Percentiles rank a stretch among this genome's conserved stretches.
Conservation (phyloP, 2,113 vertebrate species). For the Noctilio leporinus region DNA sequence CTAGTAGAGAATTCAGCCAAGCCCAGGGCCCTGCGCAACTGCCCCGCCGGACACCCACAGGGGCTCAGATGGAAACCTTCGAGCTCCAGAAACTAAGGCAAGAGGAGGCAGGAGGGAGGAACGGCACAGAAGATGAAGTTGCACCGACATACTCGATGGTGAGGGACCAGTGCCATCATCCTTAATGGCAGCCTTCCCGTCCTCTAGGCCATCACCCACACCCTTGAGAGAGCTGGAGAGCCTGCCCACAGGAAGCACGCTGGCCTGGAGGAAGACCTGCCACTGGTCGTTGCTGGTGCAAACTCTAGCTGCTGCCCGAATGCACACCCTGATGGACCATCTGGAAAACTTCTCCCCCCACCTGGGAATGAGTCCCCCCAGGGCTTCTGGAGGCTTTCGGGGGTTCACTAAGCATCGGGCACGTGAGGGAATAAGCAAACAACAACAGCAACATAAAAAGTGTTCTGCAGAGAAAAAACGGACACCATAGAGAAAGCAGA, state of each 20-base stretch:
- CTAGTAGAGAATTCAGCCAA: not conserved
- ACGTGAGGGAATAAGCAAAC: not conserved
- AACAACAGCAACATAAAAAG: not conserved
- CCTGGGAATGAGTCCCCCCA: not conserved
- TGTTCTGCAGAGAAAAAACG: not conserved
- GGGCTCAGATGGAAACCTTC: too few species aligned
- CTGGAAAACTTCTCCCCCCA: not conserved
- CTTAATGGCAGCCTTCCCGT: not conserved
- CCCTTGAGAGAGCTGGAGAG: not conserved
- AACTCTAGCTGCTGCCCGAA: not conserved
- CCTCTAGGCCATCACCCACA: not conserved
- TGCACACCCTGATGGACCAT: not conserved
- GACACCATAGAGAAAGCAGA: not conserved
- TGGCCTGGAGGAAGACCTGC: not conserved
- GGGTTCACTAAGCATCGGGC: not conserved
- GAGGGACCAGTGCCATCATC: too few species aligned
- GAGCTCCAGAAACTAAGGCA: not conserved
- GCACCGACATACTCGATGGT: not conserved
- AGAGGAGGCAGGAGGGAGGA: not conserved
- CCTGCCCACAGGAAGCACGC: not conserved
- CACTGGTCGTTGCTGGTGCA: not conserved
- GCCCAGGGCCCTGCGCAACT: not conserved
- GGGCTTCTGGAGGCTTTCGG: too few species aligned
- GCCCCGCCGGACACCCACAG: too few species aligned
- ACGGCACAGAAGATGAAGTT: not conserved